These are phyloP conservation scores for Ornithoptera alexandrae DNA, from an alignment of 2,888 invertebrate genomes.

Conservation along the genomic window DNA sequence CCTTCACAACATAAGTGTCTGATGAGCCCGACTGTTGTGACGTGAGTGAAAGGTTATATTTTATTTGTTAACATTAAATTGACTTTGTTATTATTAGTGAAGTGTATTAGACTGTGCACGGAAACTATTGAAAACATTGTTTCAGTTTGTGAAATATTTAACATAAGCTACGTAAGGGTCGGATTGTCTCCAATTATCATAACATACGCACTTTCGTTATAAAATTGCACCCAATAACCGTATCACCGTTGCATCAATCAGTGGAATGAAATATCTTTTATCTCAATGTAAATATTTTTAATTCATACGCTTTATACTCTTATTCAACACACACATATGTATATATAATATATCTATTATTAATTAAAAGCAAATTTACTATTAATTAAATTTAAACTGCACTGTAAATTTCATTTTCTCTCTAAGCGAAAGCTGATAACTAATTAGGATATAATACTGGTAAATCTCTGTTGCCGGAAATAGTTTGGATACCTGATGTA, in stretches of 20 bases:
- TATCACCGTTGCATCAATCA: no score
- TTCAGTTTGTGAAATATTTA: conserved; percentile 12
- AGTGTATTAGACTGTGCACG: conserved; percentile 1
- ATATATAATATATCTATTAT: no score
- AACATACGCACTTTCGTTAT: conserved; percentile 13
- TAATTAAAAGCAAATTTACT: no score
- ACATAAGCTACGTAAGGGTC: conserved; percentile 4
- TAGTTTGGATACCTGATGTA: no score
- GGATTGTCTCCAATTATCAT: conserved; percentile 15
- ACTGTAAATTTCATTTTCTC: no score
- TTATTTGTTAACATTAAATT: conserved; percentile 12
- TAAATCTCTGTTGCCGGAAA: no score
- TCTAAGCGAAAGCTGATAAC: no score
- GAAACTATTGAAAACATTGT: conserved; percentile 1
- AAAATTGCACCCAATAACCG: conserved; percentile 4
- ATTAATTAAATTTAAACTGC: no score
- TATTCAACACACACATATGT: no score
- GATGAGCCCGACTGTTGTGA: conserved; percentile 20
- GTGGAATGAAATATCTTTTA: not conserved
- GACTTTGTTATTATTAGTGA: not conserved
- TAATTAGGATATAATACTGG: no score
- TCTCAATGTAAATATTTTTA: not conserved
- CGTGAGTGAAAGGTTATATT: conserved; percentile 27
- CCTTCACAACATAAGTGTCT: conserved; percentile 34
- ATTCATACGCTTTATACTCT: no score